Percentiles rank a stretch among this genome's conserved stretches.
Evolutionary conservation across 2,888 invertebrate species (phyloP).

Genomic region (Smittia aterrima): DNA sequence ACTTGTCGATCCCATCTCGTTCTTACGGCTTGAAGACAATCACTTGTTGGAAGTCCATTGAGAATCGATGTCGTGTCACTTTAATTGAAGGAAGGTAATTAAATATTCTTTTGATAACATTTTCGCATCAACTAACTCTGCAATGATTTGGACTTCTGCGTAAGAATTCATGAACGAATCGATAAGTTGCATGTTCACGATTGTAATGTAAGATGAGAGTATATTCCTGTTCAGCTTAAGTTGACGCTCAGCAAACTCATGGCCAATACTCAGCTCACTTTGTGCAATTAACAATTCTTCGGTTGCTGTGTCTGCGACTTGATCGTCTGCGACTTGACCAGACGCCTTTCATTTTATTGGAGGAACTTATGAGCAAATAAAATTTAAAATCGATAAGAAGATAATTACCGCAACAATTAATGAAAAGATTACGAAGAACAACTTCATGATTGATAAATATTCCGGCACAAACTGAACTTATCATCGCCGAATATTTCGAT

Average conservation of each 20-base stretch:
- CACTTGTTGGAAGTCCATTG: not conserved
- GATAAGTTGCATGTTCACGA: not conserved
- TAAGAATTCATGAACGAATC: slow-evolving; percentile 22
- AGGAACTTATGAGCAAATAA: not conserved
- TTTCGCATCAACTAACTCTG: not conserved
- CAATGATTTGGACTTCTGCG: not conserved
- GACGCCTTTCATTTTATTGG: not conserved
- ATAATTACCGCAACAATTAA: not conserved
- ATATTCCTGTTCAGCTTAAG: not conserved
- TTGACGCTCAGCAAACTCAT: not conserved
- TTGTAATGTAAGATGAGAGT: slow-evolving; percentile 6
- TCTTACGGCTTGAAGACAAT: not conserved
- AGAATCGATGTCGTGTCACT: not conserved
- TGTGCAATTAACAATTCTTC: not conserved
- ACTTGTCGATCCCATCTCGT: not conserved
- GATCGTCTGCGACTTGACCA: not conserved
- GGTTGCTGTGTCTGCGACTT: not conserved
- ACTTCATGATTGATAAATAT: not conserved
- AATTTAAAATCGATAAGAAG: not conserved
- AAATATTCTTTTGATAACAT: not conserved
- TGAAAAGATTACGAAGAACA: not conserved
- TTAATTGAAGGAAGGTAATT: not conserved
- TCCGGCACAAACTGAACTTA: not conserved
- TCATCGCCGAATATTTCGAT: not conserved
- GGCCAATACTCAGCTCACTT: not conserved